Conservation (phyloP, 2,888 invertebrate species). For the Exocentrus adspersus region DNA sequence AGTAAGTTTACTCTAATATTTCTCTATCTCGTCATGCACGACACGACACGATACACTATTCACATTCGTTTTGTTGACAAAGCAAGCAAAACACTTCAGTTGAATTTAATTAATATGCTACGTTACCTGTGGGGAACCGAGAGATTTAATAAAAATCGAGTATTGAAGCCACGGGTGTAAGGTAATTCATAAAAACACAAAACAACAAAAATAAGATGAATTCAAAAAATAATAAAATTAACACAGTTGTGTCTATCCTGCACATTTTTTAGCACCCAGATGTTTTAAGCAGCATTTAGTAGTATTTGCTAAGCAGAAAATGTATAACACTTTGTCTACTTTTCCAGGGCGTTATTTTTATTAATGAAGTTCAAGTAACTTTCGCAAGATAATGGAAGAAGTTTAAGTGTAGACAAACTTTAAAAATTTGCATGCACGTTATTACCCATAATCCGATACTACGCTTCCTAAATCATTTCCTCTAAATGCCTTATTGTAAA, state of each 20-base stretch:
- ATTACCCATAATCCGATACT: constrained; percentile 27
- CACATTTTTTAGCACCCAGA: constrained; percentile 18
- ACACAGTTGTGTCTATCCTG: too few relatives aligned
- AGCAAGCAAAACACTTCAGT: background rate
- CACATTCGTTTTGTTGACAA: background rate
- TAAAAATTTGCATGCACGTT: constrained; percentile 43
- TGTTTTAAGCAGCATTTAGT: constrained; percentile 7
- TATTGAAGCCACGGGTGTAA: too few relatives aligned
- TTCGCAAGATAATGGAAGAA: constrained; percentile 48
- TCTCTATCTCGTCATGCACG: background rate
- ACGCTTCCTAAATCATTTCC: constrained; percentile 49
- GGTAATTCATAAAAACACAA: too few relatives aligned
- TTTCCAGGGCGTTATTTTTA: constrained; percentile 42
- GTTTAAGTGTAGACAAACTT: constrained; percentile 42
- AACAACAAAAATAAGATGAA: too few relatives aligned
- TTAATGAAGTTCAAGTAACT: constrained; percentile 50
- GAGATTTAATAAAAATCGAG: background rate
- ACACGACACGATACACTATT: background rate
- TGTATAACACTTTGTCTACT: constrained; percentile 30
- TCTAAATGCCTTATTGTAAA: constrained; percentile 30
- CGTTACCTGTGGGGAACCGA: background rate
- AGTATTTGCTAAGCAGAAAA: constrained; percentile 14
- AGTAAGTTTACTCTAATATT: background rate
- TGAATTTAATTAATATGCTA: background rate
- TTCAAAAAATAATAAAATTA: too few relatives aligned